These are phyloP conservation scores for Poicephalus gulielmi DNA, from an alignment of 2,113 vertebrate genomes.

Conservation along the genomic window DNA sequence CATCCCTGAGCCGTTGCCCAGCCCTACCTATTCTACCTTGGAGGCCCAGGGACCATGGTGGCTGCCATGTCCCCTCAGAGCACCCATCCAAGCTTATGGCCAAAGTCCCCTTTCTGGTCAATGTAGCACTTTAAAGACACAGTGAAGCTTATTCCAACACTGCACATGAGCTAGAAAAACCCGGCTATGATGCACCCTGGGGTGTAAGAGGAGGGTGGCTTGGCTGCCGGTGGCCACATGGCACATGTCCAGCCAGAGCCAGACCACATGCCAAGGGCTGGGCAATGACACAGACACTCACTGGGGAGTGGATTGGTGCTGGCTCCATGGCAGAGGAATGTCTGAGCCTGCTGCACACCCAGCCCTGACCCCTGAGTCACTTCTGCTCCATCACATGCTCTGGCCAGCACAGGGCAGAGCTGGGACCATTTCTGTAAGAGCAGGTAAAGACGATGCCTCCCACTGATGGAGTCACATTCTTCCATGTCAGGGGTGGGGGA, in stretches of 20 bases:
- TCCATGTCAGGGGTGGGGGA: neutral
- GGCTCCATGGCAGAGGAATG: neutral
- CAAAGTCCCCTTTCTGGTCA: neutral
- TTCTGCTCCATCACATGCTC: neutral
- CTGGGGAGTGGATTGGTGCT: neutral
- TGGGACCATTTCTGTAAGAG: neutral
- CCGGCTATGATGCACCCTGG: neutral
- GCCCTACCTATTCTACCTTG: neutral
- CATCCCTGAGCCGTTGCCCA: neutral
- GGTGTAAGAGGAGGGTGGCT: neutral
- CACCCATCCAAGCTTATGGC: neutral
- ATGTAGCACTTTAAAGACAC: neutral
- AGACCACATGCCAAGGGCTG: neutral
- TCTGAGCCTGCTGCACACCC: neutral
- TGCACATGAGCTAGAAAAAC: rapidly evolving
- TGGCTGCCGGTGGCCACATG: neutral
- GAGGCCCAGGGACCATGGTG: neutral
- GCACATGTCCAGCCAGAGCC: neutral
- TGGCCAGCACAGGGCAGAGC: rapidly evolving
- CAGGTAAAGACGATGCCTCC: neutral
- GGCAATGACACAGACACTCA: neutral
- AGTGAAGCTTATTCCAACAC: neutral
- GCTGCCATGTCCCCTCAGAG: neutral
- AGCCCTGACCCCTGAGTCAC: neutral
- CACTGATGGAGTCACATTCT: neutral